Conservation (phyloP, 1,140 invertebrate species). For the Xylocopa sonorina region DNA sequence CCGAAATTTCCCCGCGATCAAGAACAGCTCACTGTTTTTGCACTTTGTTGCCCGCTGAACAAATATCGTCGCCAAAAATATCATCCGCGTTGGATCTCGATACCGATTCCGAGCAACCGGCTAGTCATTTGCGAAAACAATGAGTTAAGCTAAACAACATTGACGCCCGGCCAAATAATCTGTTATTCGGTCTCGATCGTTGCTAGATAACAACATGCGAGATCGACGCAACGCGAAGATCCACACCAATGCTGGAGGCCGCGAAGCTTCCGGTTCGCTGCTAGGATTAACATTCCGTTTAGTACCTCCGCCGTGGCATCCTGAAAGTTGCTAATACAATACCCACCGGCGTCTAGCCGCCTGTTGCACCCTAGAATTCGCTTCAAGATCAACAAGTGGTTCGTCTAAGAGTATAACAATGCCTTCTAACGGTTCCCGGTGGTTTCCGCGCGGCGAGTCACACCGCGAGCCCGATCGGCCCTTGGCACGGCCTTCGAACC, state of each 20-base stretch:
- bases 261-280: neutral
- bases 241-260: neutral
- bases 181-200: no score
- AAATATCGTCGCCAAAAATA: slow-evolving; percentile 10
- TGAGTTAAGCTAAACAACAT: neutral
- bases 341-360: slow-evolving; percentile 46
- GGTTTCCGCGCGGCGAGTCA: slow-evolving; percentile 34
- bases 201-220: neutral
- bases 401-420: slow-evolving; percentile 70
- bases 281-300: slow-evolving; percentile 47
- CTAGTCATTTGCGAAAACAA: neutral
- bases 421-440: slow-evolving; percentile 54
- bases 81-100: neutral
- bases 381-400: slow-evolving; percentile 72
- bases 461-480: slow-evolving; percentile 28
- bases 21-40: neutral
- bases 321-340: slow-evolving; percentile 63
- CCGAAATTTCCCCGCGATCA: slow-evolving; percentile 18
- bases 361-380: slow-evolving; percentile 59
- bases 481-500: slow-evolving; percentile 52
- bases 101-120: neutral
- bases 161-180: neutral
- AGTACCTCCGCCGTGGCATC: neutral
- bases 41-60: slow-evolving; percentile 4
- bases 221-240: neutral